Evolutionary conservation across 2,113 vertebrate species (phyloP), one percentile per base, ranked within the genome.

Genomic region (Geococcyx californianus): DNA sequence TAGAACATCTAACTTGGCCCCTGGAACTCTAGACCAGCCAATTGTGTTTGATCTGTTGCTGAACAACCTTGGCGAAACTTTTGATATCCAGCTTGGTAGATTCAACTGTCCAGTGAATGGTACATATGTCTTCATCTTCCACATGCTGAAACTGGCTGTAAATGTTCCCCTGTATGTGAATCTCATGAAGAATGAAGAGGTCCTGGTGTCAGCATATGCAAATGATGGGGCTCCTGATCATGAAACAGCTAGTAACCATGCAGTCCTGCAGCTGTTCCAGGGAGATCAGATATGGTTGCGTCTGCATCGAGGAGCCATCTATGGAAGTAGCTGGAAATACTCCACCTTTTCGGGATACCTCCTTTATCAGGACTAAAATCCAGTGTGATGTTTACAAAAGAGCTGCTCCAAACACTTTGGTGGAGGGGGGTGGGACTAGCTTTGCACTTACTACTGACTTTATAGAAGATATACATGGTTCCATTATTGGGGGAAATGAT

Each of bases 261-360:
- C 99, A 14, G 98, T 99, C 58, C 98, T 99, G 49, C 99, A 99
- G 87, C 98, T 99, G 7, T 99, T 98, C 87, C 99, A 99, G 63
- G 99, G 99, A 34, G 99, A 99, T 93, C 99, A 99, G 95, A 98
- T 99, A 92, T 99, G 99, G 99, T 95, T 99, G 14, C 98, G 99
- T 34, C 96, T 99, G 92, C 99, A 99, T 95, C 98, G 99, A 16
- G 99, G 99, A 10, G 99, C 99, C 52, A 99, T 99, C 96, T 99
- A 99, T 78, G 99, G 99, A 86, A 99, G 99, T 96, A 99, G 99
- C 69, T 99, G 99, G 99, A 99, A 99, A 97, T 99, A 99, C 44
- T 99, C 99, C 92, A 99, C 99, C 21, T 99, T 99, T 90, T 99
- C 99, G 10, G 99, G 99, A 93, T 99, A 99, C 95, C 98, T 99